These are phyloP conservation scores for Cecidostiba fungosa DNA, from an alignment of 2,888 invertebrate species.

Conservation along the genomic window DNA sequence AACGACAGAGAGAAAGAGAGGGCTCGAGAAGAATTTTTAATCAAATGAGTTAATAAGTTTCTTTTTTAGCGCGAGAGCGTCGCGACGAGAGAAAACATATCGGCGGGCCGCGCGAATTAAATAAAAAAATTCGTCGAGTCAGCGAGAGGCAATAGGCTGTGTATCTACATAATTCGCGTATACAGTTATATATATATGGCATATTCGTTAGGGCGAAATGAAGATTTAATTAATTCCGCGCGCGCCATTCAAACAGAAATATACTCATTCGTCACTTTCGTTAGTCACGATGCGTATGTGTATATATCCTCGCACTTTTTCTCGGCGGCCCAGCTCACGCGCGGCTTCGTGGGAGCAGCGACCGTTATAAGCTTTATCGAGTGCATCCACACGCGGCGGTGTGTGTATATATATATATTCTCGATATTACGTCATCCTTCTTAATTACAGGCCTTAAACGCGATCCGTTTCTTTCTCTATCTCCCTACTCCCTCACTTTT, in stretches of 20 bases:
- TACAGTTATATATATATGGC: neutral
- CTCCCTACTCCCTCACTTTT: neutral
- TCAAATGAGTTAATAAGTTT: constrained; percentile 31
- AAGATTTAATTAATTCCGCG: constrained; percentile 55
- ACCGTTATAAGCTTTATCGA: constrained; percentile 57
- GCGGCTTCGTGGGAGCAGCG: constrained; percentile 22
- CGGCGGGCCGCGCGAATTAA: constrained; percentile 14
- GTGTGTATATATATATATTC: neutral
- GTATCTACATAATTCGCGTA: neutral
- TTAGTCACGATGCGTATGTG: constrained; percentile 46
- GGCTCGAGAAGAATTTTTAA: constrained; percentile 37
- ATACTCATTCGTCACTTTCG: constrained; percentile 49
- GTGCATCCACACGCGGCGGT: constrained; percentile 49
- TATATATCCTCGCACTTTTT: neutral
- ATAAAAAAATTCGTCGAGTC: constrained; percentile 48
- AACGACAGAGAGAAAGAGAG: neutral
- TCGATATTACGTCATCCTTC: constrained; percentile 61
- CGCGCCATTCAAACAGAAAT: constrained; percentile 37
- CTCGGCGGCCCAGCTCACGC: neutral
- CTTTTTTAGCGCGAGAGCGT: neutral
- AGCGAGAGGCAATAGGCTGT: constrained; percentile 20
- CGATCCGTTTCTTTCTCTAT: constrained; percentile 34
- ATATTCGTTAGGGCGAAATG: constrained; percentile 42
- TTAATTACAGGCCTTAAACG: constrained; percentile 53
- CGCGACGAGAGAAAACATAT: neutral